These are phyloP conservation scores for Hemibagrus guttatus DNA, from an alignment of 2,797 vertebrate genomes.

Conservation along the genomic window DNA sequence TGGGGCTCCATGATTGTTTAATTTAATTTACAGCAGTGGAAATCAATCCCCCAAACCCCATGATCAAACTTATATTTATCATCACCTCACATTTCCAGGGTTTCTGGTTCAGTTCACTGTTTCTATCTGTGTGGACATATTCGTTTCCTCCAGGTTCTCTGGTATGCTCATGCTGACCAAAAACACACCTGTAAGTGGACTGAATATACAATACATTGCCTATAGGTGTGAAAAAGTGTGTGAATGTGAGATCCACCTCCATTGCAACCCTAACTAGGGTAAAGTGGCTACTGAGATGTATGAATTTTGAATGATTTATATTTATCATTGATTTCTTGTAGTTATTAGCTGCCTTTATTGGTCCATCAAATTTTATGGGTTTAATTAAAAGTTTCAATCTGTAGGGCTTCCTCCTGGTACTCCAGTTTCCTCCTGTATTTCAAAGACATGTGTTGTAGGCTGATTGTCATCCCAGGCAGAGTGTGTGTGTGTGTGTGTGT, in stretches of 20 bases:
- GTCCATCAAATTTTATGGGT: not conserved
- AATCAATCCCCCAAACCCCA: not conserved
- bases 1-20: not conserved
- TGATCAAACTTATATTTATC: not conserved
- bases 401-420: no score
- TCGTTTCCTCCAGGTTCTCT: conserved; percentile 8
- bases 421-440: no score
- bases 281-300: not conserved
- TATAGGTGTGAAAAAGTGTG: not conserved
- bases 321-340: not conserved
- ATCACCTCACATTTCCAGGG: not conserved
- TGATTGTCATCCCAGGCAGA: no score
- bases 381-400: not conserved
- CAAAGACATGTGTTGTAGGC: no score
- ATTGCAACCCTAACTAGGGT: not conserved
- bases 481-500: no score
- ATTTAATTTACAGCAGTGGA: conserved; percentile 10
- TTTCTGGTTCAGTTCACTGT: not conserved
- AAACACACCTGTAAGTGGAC: not conserved
- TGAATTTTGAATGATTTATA: not conserved
- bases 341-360: not conserved
- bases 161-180: not conserved
- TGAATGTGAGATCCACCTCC: not conserved
- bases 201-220: not conserved
- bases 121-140: not conserved